phyloP scores from a whole-genome alignment of 1,140 invertebrate genomes.

The Lasioglossum baleicum region DNA sequence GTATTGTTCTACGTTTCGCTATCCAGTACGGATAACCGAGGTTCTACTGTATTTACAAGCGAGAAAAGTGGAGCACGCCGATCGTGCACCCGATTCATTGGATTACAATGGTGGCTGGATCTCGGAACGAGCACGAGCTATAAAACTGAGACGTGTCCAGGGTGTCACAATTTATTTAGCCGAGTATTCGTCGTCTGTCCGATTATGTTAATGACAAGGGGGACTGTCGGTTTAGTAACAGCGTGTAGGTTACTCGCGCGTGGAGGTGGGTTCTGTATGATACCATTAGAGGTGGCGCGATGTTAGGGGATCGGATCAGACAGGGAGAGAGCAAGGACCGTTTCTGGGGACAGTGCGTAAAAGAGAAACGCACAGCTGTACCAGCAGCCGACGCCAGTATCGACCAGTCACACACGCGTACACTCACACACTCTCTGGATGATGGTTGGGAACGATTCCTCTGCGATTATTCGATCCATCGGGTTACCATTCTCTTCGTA shows the following conservation, averaged over 20 bases:
- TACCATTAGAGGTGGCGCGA: not conserved
- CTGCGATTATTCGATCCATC: conserved; percentile 49
- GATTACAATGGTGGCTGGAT: no score
- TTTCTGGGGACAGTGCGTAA: conserved; percentile 10
- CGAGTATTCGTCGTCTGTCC: not conserved
- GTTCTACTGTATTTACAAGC: no score
- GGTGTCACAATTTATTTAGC: no score
- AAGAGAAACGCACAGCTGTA: conserved; percentile 54
- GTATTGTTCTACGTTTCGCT: no score
- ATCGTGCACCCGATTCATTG: no score
- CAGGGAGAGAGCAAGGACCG: not conserved
- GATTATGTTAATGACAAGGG: not conserved
- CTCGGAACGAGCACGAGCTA: no score
- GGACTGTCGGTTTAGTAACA: not conserved
- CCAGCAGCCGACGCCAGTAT: conserved; percentile 63
- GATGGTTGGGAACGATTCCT: conserved; percentile 36
- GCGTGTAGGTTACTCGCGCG: not conserved
- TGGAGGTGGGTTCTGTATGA: not conserved
- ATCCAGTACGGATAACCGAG: no score
- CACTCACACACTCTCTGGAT: conserved; percentile 22
- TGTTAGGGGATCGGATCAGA: not conserved
- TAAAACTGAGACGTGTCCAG: no score
- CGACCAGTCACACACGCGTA: conserved; percentile 57
- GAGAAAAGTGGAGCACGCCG: no score
- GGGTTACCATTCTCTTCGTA: conserved; percentile 1